Conservation (phyloP, 2,888 invertebrate genomes). For the Caenorhabditis sp. region DNA sequence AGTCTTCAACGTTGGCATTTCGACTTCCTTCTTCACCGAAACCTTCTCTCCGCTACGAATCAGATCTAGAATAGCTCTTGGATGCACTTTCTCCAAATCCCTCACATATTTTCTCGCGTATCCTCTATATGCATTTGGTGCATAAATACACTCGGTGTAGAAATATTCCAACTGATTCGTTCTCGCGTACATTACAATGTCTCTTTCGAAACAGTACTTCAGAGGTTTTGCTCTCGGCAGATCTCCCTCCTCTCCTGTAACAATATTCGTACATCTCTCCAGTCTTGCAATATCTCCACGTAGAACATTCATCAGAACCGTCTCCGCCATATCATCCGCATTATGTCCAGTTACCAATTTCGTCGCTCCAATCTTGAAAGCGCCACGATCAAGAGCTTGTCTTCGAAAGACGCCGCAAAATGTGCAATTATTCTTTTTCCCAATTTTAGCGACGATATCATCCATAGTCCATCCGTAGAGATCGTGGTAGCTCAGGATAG, state of each 20-base stretch:
- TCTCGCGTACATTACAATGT: conserved; percentile 94
- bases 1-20: conserved; percentile 87
- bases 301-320: conserved; percentile 88
- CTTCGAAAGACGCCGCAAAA: conserved; percentile 89
- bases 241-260: conserved; percentile 78
- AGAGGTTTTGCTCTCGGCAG: conserved; percentile 81
- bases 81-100: conserved; percentile 94
- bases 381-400: conserved; percentile 95
- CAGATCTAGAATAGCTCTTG: conserved; percentile 86
- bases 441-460: conserved; percentile 90
- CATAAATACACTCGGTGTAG: conserved; percentile 98
- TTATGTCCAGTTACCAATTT: conserved; percentile 93
- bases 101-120: conserved; percentile 89
- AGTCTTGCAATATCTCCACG: conserved; percentile 92
- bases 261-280: conserved; percentile 74
- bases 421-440: conserved; percentile 94
- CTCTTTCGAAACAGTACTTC: conserved; percentile 95
- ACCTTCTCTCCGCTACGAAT: conserved; percentile 87
- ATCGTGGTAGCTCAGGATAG: conserved; percentile 94
- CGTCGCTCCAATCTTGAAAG: conserved; percentile 91
- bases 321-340: conserved; percentile 95
- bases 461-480: conserved; percentile 99
- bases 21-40: conserved; percentile 90
- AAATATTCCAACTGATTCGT: conserved; percentile 97
- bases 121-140: conserved; percentile 94